Conservation (phyloP, 2,797 vertebrate species). For the Tachyglossus aculeatus region DNA sequence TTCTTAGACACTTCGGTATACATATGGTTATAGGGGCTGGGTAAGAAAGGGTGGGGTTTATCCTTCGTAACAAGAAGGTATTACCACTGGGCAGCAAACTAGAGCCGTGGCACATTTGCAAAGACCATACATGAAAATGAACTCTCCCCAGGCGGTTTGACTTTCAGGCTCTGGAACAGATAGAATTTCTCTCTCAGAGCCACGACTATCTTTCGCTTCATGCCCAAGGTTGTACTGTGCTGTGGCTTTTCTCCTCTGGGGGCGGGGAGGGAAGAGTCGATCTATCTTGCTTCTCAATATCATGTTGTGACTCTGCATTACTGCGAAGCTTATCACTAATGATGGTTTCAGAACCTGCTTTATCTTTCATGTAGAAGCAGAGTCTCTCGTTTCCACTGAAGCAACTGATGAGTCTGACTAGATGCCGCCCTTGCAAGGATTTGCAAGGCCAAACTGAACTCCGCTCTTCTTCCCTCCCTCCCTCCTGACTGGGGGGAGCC, state of each 20-base stretch:
- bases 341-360: conserved; percentile 6
- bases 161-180: not conserved
- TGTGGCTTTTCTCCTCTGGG: not conserved
- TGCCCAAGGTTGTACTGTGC: conserved; percentile 28
- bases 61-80: conserved; percentile 33
- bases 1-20: no score
- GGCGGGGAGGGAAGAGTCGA: conserved; percentile 21
- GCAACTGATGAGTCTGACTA: conserved; percentile 2
- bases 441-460: not conserved
- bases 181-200: conserved; percentile 6
- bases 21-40: not conserved
- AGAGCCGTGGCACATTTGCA: not conserved
- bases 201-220: conserved; percentile 16
- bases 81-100: conserved; percentile 12
- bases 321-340: not conserved
- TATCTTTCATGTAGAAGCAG: not conserved
- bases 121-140: not conserved
- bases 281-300: conserved; percentile 10
- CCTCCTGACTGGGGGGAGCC: not conserved
- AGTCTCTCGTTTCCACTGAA: conserved; percentile 1
- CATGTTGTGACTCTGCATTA: not conserved
- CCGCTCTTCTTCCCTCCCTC: conserved; percentile 6
- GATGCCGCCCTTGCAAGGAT: conserved; percentile 6
- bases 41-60: conserved; percentile 35
- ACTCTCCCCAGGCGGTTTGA: not conserved